These are phyloP conservation scores for Trachythela sp. DNA, from an alignment of 64 coral and sea anemone species.

Conservation along the genomic window DNA sequence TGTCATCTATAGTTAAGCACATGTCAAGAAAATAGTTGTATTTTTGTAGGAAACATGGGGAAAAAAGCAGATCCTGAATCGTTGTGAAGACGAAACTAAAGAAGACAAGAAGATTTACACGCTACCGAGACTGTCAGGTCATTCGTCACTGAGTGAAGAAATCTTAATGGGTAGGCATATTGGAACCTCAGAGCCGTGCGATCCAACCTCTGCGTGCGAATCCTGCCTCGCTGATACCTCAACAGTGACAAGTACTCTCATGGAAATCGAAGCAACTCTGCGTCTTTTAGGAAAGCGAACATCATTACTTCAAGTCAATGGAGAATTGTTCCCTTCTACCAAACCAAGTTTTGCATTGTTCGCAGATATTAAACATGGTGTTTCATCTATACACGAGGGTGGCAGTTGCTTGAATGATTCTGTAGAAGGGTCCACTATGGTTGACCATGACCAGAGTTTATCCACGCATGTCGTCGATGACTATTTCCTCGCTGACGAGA, in stretches of 20 bases:
- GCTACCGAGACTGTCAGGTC: not conserved
- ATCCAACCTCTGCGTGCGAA: not conserved
- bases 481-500: not conserved
- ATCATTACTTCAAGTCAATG: not conserved
- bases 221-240: not conserved
- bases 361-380: not conserved
- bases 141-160: not conserved
- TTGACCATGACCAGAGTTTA: not conserved
- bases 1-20: not conserved
- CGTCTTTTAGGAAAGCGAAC: not conserved
- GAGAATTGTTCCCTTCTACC: not conserved
- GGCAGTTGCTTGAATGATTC: too few relatives aligned
- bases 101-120: not conserved
- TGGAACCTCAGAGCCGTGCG: not conserved
- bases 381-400: too few relatives aligned
- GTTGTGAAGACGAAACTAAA: not conserved
- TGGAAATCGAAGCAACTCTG: not conserved
- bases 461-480: not conserved
- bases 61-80: not conserved
- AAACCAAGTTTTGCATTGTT: not conserved
- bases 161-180: not conserved
- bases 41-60: conserved; percentile 7
- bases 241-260: not conserved
- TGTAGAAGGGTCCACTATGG: too few relatives aligned
- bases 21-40: not conserved